Evolutionary conservation across 2,888 invertebrate genomes (phyloP).

Genomic region (Priocnemis perturbator): DNA sequence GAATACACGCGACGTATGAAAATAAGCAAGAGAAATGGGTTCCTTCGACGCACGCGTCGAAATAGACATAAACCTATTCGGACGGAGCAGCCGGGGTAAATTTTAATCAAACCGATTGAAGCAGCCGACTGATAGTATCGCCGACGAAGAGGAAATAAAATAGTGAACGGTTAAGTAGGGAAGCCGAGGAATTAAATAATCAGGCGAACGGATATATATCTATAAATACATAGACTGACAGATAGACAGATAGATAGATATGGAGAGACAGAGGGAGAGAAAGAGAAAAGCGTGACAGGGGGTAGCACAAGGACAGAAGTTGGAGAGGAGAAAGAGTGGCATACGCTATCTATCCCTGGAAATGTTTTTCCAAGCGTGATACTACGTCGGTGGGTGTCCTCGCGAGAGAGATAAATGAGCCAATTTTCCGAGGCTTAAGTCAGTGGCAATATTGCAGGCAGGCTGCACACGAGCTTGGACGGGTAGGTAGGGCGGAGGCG

Average conservation of each 20-base stretch:
- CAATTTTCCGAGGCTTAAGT: conserved; percentile 69
- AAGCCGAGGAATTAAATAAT: too few relatives aligned
- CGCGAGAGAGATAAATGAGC: conserved; percentile 65
- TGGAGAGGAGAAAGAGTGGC: neutral
- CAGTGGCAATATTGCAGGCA: conserved; percentile 62
- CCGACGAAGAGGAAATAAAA: neutral
- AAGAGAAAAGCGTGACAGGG: neutral
- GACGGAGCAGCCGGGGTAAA: too few relatives aligned
- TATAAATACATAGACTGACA: neutral
- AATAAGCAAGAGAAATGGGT: too few relatives aligned
- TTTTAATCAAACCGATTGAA: too few relatives aligned
- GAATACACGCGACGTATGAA: neutral
- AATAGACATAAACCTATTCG: too few relatives aligned
- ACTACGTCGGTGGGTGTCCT: conserved; percentile 52
- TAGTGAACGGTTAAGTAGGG: neutral
- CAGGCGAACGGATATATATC: too few relatives aligned
- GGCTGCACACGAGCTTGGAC: conserved; percentile 13
- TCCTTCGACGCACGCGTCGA: too few relatives aligned
- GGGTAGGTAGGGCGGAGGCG: neutral
- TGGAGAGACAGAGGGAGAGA: neutral
- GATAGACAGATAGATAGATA: neutral
- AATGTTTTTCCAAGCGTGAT: conserved; percentile 58
- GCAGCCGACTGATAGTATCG: too few relatives aligned
- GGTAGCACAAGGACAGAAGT: neutral
- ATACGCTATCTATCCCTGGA: conserved; percentile 1